Percentiles rank a stretch among this genome's conserved stretches.
phyloP scores from a whole-genome alignment of 2,797 vertebrate genomes.

The Heterohyrax brucei region DNA sequence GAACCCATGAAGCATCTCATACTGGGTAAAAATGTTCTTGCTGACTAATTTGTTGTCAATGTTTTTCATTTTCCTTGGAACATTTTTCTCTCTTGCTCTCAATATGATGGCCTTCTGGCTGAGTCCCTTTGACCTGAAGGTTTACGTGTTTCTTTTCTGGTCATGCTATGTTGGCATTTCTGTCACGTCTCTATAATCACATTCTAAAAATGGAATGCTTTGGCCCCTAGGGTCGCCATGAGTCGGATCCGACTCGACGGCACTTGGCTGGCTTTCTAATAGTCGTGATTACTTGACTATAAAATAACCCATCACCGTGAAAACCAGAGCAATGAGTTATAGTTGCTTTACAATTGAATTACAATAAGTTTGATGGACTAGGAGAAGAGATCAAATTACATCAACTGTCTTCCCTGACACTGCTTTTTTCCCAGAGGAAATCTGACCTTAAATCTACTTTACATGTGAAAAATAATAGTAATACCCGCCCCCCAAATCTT shows the following conservation, averaged over 20 bases:
- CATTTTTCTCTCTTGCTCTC: slow-evolving; percentile 85
- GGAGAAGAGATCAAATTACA: slow-evolving; percentile 63
- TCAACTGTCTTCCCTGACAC: slow-evolving; percentile 66
- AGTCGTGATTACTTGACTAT: slow-evolving; percentile 77
- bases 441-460: slow-evolving; percentile 73
- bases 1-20: slow-evolving; percentile 62
- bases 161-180: slow-evolving; percentile 80
- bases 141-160: slow-evolving; percentile 80
- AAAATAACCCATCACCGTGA: slow-evolving; percentile 64
- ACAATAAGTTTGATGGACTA: slow-evolving; percentile 62
- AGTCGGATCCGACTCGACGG: no score
- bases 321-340: slow-evolving; percentile 29
- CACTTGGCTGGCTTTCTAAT: no score
- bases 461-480: not conserved
- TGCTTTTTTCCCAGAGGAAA: slow-evolving; percentile 75
- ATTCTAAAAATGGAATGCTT: slow-evolving; percentile 79
- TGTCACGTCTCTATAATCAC: slow-evolving; percentile 79
- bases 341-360: slow-evolving; percentile 70
- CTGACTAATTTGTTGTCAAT: slow-evolving; percentile 85
- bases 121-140: slow-evolving; percentile 90
- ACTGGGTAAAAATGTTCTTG: slow-evolving; percentile 75
- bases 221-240: no score
- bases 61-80: slow-evolving; percentile 85
- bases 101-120: slow-evolving; percentile 88
- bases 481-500: no score